These are phyloP conservation scores for Harpagoxenus sublaevis DNA, from an alignment of 2,888 invertebrate species.

Conservation along the genomic window DNA sequence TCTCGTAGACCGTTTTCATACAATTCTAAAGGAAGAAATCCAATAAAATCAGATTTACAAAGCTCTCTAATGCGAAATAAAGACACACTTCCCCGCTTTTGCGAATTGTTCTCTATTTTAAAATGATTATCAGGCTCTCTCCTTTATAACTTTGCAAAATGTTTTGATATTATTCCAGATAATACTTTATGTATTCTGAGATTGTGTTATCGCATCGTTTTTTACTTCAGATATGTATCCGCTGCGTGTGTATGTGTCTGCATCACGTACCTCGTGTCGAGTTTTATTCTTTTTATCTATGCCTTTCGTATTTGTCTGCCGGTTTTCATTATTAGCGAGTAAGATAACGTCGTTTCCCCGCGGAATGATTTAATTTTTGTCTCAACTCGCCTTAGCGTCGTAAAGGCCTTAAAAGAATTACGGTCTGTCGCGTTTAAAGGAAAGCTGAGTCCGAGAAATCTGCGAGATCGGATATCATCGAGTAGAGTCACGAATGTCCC, in stretches of 20 bases:
- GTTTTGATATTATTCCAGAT: neutral
- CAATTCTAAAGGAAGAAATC: neutral
- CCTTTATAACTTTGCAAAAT: neutral
- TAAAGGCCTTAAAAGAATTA: slow-evolving; percentile 66
- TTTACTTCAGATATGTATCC: neutral
- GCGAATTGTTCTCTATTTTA: neutral
- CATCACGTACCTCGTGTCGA: neutral
- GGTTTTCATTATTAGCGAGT: slow-evolving; percentile 6
- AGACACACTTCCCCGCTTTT: neutral
- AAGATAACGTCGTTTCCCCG: slow-evolving; percentile 20
- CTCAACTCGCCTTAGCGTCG: slow-evolving; percentile 25
- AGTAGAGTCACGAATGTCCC: slow-evolving; percentile 76
- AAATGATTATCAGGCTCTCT: slow-evolving; percentile 2
- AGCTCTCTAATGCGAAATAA: slow-evolving; percentile 1
- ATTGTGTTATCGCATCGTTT: neutral
- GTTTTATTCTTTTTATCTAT: neutral
- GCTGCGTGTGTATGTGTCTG: too few species aligned
- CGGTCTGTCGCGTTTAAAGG: slow-evolving; percentile 61
- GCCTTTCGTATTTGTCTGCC: neutral
- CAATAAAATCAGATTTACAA: slow-evolving; percentile 15
- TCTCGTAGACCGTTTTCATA: slow-evolving; percentile 19
- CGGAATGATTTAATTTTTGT: slow-evolving; percentile 42
- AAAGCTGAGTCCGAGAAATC: slow-evolving; percentile 75
- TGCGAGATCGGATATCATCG: slow-evolving; percentile 70
- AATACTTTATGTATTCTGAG: neutral